These are phyloP conservation scores for Empidonax alnorum DNA, from an alignment of 2,113 vertebrate species.

Conservation along the genomic window DNA sequence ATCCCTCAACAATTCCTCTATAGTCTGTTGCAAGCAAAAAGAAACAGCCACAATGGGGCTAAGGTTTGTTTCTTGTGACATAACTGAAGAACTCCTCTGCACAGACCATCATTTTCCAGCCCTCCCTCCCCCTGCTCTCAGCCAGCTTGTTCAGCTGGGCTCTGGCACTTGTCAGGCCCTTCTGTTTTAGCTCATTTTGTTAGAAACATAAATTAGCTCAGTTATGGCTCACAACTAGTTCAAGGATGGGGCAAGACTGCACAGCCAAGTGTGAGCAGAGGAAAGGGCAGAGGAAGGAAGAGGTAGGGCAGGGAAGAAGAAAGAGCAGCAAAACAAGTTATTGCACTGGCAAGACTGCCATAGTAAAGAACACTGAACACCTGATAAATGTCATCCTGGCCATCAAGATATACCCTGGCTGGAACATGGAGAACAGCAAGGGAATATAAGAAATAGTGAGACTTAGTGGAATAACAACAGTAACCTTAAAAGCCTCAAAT, in stretches of 20 bases:
- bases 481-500: neutral
- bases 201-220: neutral
- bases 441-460: neutral
- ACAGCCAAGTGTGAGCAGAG: neutral
- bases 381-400: neutral
- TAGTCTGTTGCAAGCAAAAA: neutral
- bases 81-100: neutral
- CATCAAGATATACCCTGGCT: neutral
- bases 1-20: neutral
- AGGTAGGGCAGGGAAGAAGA: neutral
- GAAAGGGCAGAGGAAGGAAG: neutral
- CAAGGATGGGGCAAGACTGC: neutral
- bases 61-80: neutral
- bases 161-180: neutral
- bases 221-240: neutral
- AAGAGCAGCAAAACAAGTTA: neutral
- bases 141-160: neutral
- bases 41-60: fast-evolving
- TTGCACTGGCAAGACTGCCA: neutral
- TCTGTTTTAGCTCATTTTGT: neutral
- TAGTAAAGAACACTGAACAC: fast-evolving
- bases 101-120: neutral
- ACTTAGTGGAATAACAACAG: neutral
- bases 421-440: neutral
- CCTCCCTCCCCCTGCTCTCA: neutral